Evolutionary conservation across 1,140 invertebrate genomes (phyloP).

Genomic region (Hyposmocoma kahamanoa): DNA sequence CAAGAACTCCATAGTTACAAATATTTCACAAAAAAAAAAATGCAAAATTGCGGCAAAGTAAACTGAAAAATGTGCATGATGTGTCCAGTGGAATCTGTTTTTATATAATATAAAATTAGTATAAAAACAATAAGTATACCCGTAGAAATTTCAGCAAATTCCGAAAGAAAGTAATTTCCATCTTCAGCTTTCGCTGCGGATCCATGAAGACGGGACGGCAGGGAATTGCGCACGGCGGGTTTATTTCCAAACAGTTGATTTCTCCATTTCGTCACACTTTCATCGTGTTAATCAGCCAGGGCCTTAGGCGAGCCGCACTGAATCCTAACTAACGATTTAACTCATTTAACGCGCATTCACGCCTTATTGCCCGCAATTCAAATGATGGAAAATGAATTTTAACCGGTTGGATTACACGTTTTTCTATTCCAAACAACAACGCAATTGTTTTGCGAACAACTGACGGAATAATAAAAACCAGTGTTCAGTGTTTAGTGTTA

Average conservation of each 20-base stretch:
- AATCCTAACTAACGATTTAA: slow-evolving; percentile 12
- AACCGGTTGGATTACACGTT: too few species aligned
- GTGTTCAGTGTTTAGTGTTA: too few species aligned
- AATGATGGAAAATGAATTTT: too few species aligned
- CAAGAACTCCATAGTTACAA: too few species aligned
- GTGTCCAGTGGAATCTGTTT: too few species aligned
- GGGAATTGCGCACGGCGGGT: slow-evolving; percentile 23
- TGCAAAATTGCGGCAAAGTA: too few species aligned
- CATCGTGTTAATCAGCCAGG: slow-evolving; percentile 17
- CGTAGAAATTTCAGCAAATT: slow-evolving; percentile 28
- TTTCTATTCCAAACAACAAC: too few species aligned
- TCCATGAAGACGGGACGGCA: slow-evolving; percentile 9
- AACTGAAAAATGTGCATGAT: too few species aligned
- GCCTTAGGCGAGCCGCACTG: slow-evolving; percentile 6
- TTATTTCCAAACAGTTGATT: slow-evolving; percentile 30
- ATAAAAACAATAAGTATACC: slow-evolving; percentile 27
- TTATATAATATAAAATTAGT: slow-evolving; percentile 7
- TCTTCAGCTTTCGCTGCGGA: slow-evolving; percentile 13
- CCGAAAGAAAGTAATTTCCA: slow-evolving; percentile 27
- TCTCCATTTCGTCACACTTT: slow-evolving; percentile 52
- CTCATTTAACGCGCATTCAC: slow-evolving; percentile 13
- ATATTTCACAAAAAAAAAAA: too few species aligned
- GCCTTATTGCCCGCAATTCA: slow-evolving; percentile 4
- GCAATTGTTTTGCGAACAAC: too few species aligned
- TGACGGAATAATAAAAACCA: too few species aligned